phyloP scores from a whole-genome alignment of 2,888 invertebrate species.

The Hypomecis atomaria region DNA sequence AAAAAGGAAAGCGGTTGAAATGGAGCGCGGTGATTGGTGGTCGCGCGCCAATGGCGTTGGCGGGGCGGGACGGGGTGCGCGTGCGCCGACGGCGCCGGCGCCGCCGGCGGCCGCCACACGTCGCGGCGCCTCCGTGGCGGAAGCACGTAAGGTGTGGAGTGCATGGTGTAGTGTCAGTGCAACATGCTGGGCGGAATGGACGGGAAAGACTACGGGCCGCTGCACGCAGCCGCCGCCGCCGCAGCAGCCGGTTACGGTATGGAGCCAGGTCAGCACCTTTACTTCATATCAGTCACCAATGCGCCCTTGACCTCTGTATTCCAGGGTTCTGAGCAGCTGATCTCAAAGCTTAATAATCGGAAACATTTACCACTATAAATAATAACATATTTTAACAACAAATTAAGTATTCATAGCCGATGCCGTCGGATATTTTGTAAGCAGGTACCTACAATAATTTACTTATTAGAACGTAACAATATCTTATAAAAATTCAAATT shows the following conservation, averaged over 20 bases:
- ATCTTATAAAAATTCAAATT: too few species aligned
- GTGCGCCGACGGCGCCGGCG: constrained; percentile 58
- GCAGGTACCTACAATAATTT: too few species aligned
- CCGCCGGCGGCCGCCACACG: constrained; percentile 55
- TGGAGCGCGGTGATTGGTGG: constrained; percentile 81
- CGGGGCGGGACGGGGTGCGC: constrained; percentile 56
- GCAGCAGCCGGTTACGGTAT: constrained; percentile 76
- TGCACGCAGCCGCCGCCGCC: constrained; percentile 78
- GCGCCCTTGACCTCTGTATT: background rate
- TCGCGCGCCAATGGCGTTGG: constrained; percentile 77
- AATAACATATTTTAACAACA: too few species aligned
- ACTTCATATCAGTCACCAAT: background rate
- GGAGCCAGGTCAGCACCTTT: constrained; percentile 68
- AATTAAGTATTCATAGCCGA: too few species aligned
- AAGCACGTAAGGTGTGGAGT: constrained; percentile 46
- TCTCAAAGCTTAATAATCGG: too few species aligned
- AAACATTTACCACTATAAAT: too few species aligned
- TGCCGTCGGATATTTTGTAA: too few species aligned
- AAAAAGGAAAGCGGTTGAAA: constrained; percentile 80
- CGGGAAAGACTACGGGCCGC: constrained; percentile 81
- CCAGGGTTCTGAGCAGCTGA: background rate
- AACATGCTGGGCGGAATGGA: constrained; percentile 81
- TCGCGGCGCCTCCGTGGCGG: constrained; percentile 55
- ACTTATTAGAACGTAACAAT: too few species aligned
- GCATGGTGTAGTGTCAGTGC: constrained; percentile 58